Evolutionary conservation across 2,797 vertebrate genomes (phyloP), one percentile per base, ranked within the genome.

Genomic region (Muscicapa comitata): DNA sequence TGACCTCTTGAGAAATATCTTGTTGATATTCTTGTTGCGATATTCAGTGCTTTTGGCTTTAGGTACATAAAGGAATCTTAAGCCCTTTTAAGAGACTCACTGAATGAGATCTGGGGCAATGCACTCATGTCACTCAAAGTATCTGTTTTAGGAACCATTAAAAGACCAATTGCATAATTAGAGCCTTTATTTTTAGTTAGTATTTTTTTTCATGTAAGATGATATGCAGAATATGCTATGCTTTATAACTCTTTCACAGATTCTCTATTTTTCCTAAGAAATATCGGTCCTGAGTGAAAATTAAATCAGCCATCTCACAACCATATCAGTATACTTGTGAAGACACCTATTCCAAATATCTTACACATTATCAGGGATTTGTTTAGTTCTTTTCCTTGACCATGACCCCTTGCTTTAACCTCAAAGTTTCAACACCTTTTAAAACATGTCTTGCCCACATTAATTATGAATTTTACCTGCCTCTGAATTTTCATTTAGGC

Each of bases 201-300:
- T 13, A 48, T 37, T 50, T 83, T 70, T 21, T 29, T 57, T 65
- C 7, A 24, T 15, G 1, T 26, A 28, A 71, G 9, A 71, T 25
- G 8, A 38, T 23, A 63, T 33, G 14, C 0, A 7, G 20, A 72
- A 24, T 40, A 42, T 57, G 6, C 3, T 51, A 55, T 12, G 35
- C 7, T 51, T 77, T 51, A 45, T 24, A 66, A 55, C 4, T 42
- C 13, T 58, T 77, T 54, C 38, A 54, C 2, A 71, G 58, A 74
- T 63, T 75, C 13, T 51, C 15, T 50, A 0, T 61, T 3, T 88
- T 66, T 86, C 57, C 8, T 80, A 62, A 51, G 51, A 83, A 79
- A 70, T 1, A 47, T 37, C 4, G 2, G 7, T 54, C 14, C 21
- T 13, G 3, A 31, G 7, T 0, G 0, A 66, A 58, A 48, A 45